Percentiles rank a stretch among this genome's conserved stretches.
phyloP scores from a whole-genome alignment of 2,113 vertebrate genomes.

The Clarias gariepinus region DNA sequence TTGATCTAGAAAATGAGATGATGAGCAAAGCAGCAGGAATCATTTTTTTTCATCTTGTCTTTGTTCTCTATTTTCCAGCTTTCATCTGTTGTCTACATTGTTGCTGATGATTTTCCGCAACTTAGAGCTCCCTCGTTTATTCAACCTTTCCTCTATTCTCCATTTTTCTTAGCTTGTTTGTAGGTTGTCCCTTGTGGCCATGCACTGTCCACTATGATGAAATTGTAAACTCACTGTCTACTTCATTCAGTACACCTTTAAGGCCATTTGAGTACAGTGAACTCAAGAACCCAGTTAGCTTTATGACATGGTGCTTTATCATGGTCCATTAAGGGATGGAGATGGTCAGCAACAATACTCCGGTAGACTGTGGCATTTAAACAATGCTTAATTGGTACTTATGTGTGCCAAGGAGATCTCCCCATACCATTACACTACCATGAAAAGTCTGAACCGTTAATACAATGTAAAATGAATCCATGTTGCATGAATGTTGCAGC shows the following conservation, averaged over 20 bases:
- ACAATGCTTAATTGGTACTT: too few relatives aligned
- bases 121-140: neutral
- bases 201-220: neutral
- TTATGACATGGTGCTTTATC: too few relatives aligned
- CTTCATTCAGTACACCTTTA: too few relatives aligned
- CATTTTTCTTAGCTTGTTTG: neutral
- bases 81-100: neutral
- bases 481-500: too few relatives aligned
- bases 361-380: too few relatives aligned
- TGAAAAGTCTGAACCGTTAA: too few relatives aligned
- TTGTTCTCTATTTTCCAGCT: neutral
- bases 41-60: neutral
- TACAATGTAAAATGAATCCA: neutral
- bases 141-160: neutral
- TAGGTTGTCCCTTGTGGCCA: neutral
- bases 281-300: too few relatives aligned
- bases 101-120: neutral
- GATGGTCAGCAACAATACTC: too few relatives aligned
- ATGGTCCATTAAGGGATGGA: too few relatives aligned
- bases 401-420: too few relatives aligned
- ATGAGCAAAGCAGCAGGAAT: slow-evolving; percentile 5
- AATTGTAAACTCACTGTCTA: neutral
- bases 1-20: slow-evolving; percentile 12
- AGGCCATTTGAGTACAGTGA: too few relatives aligned
- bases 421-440: too few relatives aligned